Conservation (phyloP, 1,140 invertebrate species). For the Hycleus cichorii region DNA sequence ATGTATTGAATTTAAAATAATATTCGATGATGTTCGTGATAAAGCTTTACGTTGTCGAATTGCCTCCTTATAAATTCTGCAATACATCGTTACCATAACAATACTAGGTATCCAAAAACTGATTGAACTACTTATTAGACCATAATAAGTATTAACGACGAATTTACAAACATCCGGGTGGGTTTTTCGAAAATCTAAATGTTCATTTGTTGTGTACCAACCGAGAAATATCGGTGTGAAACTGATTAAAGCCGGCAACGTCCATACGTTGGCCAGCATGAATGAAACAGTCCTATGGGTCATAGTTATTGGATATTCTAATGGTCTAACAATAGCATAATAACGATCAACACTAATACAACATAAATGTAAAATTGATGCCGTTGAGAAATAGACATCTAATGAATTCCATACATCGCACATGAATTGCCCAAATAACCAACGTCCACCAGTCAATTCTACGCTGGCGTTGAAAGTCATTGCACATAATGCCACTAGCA, state of each 20-base stretch:
- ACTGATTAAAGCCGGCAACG: conserved; percentile 83
- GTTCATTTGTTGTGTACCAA: conserved; percentile 81
- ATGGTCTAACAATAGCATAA: conserved; percentile 79
- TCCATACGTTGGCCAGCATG: conserved; percentile 82
- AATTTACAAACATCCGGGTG: conserved; percentile 78
- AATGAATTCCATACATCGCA: conserved; percentile 93
- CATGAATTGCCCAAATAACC: conserved; percentile 83
- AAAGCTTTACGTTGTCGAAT: conserved; percentile 79
- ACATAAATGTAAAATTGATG: conserved; percentile 88
- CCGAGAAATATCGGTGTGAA: conserved; percentile 93
- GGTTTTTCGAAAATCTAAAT: conserved; percentile 56
- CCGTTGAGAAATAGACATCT: conserved; percentile 93
- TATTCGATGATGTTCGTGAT: conserved; percentile 72
- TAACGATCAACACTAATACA: conserved; percentile 92
- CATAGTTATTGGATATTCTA: conserved; percentile 86
- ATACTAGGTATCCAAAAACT: conserved; percentile 95
- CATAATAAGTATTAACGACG: conserved; percentile 82
- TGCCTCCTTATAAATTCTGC: conserved; percentile 82
- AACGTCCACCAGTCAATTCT: conserved; percentile 65
- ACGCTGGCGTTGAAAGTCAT: conserved; percentile 95
- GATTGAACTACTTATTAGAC: conserved; percentile 81
- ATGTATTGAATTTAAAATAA: conserved; percentile 73
- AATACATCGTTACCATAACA: conserved; percentile 91
- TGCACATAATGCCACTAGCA: conserved; percentile 83
- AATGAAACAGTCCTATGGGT: conserved; percentile 72